Evolutionary conservation across 2,797 vertebrate genomes (phyloP).

Genomic region (Dendrocincla tyrannina): DNA sequence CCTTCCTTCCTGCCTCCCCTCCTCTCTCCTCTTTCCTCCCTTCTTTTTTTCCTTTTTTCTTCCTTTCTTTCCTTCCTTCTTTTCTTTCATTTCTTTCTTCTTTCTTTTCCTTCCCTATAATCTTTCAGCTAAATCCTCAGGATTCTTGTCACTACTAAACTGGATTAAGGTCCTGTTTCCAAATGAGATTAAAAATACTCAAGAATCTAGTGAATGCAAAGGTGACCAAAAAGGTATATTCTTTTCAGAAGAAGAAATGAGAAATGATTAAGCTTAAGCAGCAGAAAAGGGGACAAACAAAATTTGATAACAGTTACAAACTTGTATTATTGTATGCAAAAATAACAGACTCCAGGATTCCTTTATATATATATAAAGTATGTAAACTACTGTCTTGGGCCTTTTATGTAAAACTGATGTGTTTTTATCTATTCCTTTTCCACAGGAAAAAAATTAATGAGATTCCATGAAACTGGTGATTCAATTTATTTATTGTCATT

Average conservation of each 20-base stretch:
- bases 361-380: neutral
- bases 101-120: neutral
- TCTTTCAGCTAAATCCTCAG: conserved; percentile 38
- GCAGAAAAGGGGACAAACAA: conserved; percentile 21
- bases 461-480: neutral
- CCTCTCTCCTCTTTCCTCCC: too few species aligned
- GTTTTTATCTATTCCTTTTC: neutral
- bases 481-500: neutral
- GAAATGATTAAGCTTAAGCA: conserved; percentile 41
- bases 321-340: neutral
- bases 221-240: conserved; percentile 38
- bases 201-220: conserved; percentile 46
- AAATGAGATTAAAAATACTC: conserved; percentile 56
- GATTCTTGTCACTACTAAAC: conserved; percentile 41
- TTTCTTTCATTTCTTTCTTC: too few species aligned
- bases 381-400: neutral
- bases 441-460: neutral
- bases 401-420: neutral
- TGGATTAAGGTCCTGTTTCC: conserved; percentile 51
- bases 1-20: too few species aligned
- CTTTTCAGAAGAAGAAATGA: conserved; percentile 33
- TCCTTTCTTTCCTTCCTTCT: too few species aligned
- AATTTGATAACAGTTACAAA: conserved; percentile 10
- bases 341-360: neutral
- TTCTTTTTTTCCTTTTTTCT: too few species aligned